These are phyloP conservation scores for Chloropsis cyanopogon DNA, from an alignment of 2,113 vertebrate species.

Conservation along the genomic window DNA sequence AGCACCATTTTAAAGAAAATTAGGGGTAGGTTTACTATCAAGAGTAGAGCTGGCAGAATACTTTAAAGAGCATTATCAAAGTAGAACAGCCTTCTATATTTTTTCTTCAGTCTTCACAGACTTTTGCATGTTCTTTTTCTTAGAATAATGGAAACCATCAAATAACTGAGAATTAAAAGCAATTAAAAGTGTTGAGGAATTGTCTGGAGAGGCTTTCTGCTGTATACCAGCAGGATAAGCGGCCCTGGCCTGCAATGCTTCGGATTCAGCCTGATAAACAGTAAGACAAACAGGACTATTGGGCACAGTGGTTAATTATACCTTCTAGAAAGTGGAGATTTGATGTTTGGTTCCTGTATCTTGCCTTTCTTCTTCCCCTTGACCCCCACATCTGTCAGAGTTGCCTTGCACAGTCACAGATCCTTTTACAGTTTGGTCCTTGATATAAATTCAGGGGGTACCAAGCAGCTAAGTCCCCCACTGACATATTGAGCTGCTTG, in stretches of 20 bases:
- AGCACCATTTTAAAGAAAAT: neutral
- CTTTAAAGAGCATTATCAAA: neutral
- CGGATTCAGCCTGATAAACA: neutral
- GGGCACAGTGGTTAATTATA: neutral
- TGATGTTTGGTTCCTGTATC: neutral
- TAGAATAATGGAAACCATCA: neutral
- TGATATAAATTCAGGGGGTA: neutral
- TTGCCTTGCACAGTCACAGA: neutral
- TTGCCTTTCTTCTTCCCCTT: neutral
- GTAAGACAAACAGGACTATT: neutral
- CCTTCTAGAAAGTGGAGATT: neutral
- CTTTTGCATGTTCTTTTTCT: neutral
- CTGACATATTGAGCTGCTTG: neutral
- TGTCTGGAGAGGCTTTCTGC: neutral
- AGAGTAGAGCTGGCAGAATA: neutral
- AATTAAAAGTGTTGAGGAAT: neutral
- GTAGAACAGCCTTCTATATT: neutral
- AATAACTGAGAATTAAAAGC: neutral
- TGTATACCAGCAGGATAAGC: neutral
- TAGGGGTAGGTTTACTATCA: neutral
- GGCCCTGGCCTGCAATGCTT: neutral
- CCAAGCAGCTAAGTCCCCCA: neutral
- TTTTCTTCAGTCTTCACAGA: neutral
- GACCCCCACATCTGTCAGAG: rapidly evolving
- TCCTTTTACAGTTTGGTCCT: neutral